Evolutionary conservation across 2,113 vertebrate species (phyloP).

Genomic region (Chloropsis hardwickii): DNA sequence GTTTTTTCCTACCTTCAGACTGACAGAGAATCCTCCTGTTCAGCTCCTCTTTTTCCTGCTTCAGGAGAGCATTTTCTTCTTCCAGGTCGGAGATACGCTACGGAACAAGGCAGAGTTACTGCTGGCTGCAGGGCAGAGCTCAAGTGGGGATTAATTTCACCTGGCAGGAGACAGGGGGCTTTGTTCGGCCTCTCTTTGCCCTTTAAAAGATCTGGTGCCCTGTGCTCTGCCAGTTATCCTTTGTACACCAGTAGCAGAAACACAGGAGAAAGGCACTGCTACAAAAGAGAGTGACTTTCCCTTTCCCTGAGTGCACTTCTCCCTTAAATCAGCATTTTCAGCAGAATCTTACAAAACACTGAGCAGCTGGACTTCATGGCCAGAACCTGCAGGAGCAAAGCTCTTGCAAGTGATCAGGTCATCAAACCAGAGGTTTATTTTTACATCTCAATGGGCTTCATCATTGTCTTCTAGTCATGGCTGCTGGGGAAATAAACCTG

Average conservation of each 20-base stretch:
- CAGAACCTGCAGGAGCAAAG: fast-evolving
- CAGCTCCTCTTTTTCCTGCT: conserved; percentile 89
- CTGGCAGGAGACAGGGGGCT: background rate
- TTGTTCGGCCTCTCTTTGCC: background rate
- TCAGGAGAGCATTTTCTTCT: conserved; percentile 84
- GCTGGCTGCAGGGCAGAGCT: background rate
- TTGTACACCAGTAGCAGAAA: background rate
- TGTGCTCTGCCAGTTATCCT: background rate
- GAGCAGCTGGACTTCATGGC: background rate
- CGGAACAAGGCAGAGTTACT: background rate
- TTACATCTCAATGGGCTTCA: background rate
- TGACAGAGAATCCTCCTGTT: conserved; percentile 79
- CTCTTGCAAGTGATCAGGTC: background rate
- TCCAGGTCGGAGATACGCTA: conserved; percentile 88
- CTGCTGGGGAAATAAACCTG: background rate
- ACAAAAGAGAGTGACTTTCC: background rate
- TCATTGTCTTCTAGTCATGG: fast-evolving
- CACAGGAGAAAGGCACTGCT: background rate
- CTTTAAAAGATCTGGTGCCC: background rate
- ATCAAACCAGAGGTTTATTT: background rate
- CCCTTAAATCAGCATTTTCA: background rate
- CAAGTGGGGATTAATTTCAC: background rate
- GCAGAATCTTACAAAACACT: background rate
- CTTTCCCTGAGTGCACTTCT: background rate
- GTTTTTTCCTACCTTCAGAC: conserved; percentile 74